These are phyloP conservation scores for Drosophila persimilis DNA, from an alignment of 1,140 invertebrate genomes.

Conservation along the genomic window DNA sequence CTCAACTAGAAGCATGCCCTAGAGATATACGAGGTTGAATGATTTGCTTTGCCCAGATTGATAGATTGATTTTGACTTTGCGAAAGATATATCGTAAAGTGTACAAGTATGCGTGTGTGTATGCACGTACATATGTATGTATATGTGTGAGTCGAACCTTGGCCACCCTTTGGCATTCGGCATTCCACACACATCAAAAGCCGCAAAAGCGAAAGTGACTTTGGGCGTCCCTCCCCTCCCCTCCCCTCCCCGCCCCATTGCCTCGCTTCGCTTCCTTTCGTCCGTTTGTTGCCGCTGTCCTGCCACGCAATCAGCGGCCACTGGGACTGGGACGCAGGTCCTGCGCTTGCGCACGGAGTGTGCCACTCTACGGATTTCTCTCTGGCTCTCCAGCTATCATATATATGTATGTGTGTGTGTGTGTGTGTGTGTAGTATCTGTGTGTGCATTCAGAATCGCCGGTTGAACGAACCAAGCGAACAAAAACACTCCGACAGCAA, in stretches of 20 bases:
- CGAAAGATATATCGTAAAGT: slow-evolving; percentile 30
- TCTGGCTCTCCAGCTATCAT: slow-evolving; percentile 17
- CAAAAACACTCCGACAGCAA: slow-evolving; percentile 43
- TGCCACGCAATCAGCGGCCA: slow-evolving; percentile 31
- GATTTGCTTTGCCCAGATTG: slow-evolving; percentile 55
- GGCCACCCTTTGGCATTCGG: slow-evolving; percentile 49
- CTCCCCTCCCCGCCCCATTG: slow-evolving; percentile 4
- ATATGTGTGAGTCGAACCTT: slow-evolving; percentile 32
- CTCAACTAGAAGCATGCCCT: slow-evolving; percentile 32
- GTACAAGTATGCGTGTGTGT: slow-evolving; percentile 1
- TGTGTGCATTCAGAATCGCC: slow-evolving; percentile 28
- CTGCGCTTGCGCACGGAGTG: slow-evolving; percentile 42
- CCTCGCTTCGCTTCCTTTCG: background rate
- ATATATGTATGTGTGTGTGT: slow-evolving; percentile 39
- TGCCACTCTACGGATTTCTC: background rate
- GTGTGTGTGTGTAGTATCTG: slow-evolving; percentile 29
- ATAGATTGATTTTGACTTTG: slow-evolving; percentile 68
- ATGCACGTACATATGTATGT: slow-evolving; percentile 27
- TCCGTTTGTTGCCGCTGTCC: slow-evolving; percentile 24
- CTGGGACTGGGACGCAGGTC: slow-evolving; percentile 1
- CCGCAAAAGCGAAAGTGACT: slow-evolving; percentile 68
- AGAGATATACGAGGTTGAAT: slow-evolving; percentile 24
- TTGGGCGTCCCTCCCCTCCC: slow-evolving; percentile 13
- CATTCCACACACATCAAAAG: slow-evolving; percentile 37
- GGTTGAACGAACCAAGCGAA: slow-evolving; percentile 75